Evolutionary conservation across 92 coral and sea anemone species (phyloP).

Genomic region (Porites evermanni): DNA sequence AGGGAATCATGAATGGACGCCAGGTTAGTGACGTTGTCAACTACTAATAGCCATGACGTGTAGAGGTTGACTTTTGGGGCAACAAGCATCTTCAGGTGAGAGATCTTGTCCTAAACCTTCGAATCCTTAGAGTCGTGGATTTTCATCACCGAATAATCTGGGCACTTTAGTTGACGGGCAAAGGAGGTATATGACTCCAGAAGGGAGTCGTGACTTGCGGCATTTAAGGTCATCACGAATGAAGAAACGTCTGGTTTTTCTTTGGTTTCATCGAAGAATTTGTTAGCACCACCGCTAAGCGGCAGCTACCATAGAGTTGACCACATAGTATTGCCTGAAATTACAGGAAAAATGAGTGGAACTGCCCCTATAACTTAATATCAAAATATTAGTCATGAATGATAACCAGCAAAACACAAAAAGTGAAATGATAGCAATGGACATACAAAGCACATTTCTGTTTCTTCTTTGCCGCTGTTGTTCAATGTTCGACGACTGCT

Average conservation of each 20-base stretch:
- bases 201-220: slow-evolving; percentile 32
- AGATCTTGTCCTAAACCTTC: slow-evolving; percentile 50
- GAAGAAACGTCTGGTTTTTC: background rate
- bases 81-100: slow-evolving; percentile 27
- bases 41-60: slow-evolving; percentile 47
- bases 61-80: slow-evolving; percentile 16
- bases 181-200: slow-evolving; percentile 58
- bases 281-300: background rate
- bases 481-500: too few relatives aligned
- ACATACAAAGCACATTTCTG: too few relatives aligned
- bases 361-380: too few relatives aligned
- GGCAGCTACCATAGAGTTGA: too few relatives aligned
- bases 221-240: slow-evolving; percentile 60
- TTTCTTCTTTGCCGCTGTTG: too few relatives aligned
- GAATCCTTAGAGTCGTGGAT: slow-evolving; percentile 4
- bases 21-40: slow-evolving; percentile 41
- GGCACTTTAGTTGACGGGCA: slow-evolving; percentile 40
- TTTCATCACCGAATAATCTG: background rate
- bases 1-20: background rate
- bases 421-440: too few relatives aligned
- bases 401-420: too few relatives aligned
- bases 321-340: too few relatives aligned
- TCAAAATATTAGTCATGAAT: too few relatives aligned
- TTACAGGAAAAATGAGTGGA: too few relatives aligned
- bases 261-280: background rate